Percentiles rank a stretch among this genome's conserved stretches.
Conservation (phyloP, 2,888 invertebrate genomes). For the Dryomyza anilis region DNA sequence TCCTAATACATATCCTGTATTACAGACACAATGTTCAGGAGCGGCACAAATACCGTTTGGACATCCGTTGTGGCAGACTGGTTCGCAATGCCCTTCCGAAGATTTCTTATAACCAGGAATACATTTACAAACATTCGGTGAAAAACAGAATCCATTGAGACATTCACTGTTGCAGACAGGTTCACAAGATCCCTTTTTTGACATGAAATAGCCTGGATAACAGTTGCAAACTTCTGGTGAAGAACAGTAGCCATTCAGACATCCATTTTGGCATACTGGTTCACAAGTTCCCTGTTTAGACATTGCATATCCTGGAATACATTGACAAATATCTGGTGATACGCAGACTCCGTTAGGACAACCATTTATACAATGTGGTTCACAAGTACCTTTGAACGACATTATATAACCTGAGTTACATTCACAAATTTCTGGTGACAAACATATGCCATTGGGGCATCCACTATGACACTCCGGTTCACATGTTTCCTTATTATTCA, state of each 20-base stretch:
- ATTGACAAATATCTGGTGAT: conserved; percentile 46
- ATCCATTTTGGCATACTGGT: conserved; percentile 39
- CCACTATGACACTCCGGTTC: conserved; percentile 16
- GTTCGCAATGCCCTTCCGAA: conserved; percentile 11
- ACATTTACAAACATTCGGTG: conserved; percentile 46
- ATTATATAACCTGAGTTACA: conserved; percentile 28
- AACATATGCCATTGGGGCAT: conserved; percentile 4
- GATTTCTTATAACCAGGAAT: conserved; percentile 18
- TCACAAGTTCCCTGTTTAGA: conserved; percentile 13
- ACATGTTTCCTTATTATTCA: neutral
- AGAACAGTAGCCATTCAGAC: conserved; percentile 52
- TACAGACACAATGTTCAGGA: conserved; percentile 72
- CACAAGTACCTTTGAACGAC: conserved; percentile 5
- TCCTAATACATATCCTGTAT: conserved; percentile 64
- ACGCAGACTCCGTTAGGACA: conserved; percentile 50
- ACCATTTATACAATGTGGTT: conserved; percentile 22
- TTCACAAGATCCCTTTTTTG: conserved; percentile 56
- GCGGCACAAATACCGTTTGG: conserved; percentile 71
- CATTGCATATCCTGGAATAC: conserved; percentile 9
- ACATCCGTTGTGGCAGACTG: conserved; percentile 64
- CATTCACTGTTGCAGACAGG: conserved; percentile 49
- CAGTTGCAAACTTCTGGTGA: conserved; percentile 39
- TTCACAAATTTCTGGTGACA: conserved; percentile 6
- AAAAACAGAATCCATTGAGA: conserved; percentile 49
- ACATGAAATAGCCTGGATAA: conserved; percentile 26